Base-by-base conservation (phyloP, 2,888 invertebrate species). In the Aelia acuminata region DNA sequence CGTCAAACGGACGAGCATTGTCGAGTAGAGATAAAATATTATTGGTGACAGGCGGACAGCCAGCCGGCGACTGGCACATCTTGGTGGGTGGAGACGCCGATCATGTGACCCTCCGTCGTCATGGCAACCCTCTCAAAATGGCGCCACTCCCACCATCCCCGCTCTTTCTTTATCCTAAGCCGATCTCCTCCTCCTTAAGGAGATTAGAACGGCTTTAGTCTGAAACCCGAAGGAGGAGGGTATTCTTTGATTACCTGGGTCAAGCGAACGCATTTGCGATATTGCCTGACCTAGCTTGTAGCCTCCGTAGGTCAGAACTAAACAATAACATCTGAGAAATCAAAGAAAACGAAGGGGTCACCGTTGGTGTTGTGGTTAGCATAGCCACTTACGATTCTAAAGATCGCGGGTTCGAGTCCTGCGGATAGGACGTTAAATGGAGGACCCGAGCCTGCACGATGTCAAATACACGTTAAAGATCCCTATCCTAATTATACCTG, bases 81-180 rank as follows among this genome's bases (percentile, higher is more conserved):
- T 80, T 80, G 43, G 49, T 50, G 84, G 84, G 50, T 48, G 48
- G 48, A 48, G 84, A 49, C 31, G 50, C 50, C 18, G 43, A 86
- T 87, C 75, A 87, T 70, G 53, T 87, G 70, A 70, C 49, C 70
- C 39, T 48, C 47, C 31, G 49, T 75, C 43, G 49, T 80, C 87
- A 80, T 87, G 80, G 80, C 84, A 80, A 87, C 70, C 87, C 70
- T 87, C 87, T 70, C 87, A 87, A 87, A 87, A 87, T 87, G 87
- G 87, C 87, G 87, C 26, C 87, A 35, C 35, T 70, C 26, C 53
- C 47, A 35, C 35, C 63, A 35, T 70, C 48, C 87, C 70, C 70
- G 13, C 39, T 50, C 85, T 85, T 53, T 53, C 85, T 85, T 53
- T 53, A 85, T 85, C 53, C 53, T 53, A 18, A 39, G n/a, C 50